These are phyloP conservation scores for Fragum sueziense DNA, from an alignment of 2,888 invertebrate species.

Conservation along the genomic window DNA sequence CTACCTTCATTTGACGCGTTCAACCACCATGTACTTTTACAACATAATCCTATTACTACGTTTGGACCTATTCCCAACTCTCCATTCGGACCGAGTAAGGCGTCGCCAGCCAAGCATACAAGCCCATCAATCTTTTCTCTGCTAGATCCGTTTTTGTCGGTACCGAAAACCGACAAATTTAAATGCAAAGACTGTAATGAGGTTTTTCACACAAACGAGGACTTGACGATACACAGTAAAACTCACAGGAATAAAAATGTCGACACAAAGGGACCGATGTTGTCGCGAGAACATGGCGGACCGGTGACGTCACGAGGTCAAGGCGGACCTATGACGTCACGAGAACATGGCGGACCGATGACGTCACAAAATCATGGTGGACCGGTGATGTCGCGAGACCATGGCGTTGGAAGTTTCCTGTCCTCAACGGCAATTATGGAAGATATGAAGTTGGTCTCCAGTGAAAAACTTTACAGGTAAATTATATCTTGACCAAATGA, in stretches of 20 bases:
- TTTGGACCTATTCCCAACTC: background rate
- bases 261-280: background rate
- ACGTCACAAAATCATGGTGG: no score
- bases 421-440: slow-evolving; percentile 11
- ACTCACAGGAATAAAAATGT: background rate
- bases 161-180: slow-evolving; percentile 9
- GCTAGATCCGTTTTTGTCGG: background rate
- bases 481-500: background rate
- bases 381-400: background rate
- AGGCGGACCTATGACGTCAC: no score
- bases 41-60: slow-evolving; percentile 21
- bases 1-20: slow-evolving; percentile 22
- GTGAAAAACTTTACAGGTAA: slow-evolving; percentile 12
- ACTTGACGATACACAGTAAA: background rate
- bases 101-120: background rate
- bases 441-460: background rate
- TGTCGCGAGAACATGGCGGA: background rate
- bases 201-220: background rate
- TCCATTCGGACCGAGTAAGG: background rate
- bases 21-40: slow-evolving; percentile 30
- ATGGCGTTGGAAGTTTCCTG: slow-evolving; percentile 15
- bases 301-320: background rate
- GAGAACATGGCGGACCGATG: no score
- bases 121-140: background rate
- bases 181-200: slow-evolving; percentile 20